Percentiles rank a stretch among this genome's conserved stretches.
Conservation (phyloP, 2,797 vertebrate genomes). For the Labroides dimidiatus region DNA sequence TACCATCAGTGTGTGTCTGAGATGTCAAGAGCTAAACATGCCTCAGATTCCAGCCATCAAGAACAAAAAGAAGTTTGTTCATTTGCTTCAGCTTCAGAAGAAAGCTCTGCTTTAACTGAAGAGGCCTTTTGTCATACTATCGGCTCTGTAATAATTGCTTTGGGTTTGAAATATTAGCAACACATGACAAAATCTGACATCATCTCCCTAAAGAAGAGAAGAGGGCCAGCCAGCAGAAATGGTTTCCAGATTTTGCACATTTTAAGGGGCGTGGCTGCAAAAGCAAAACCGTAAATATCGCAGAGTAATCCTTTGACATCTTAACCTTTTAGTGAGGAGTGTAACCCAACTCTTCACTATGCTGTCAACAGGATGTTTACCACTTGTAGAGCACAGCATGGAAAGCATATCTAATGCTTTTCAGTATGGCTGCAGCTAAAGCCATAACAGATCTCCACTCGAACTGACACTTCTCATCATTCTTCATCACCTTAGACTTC, state of each 20-base stretch:
- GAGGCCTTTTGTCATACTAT: constrained; percentile 76
- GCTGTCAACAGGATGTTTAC: constrained; percentile 58
- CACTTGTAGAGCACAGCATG: constrained; percentile 6
- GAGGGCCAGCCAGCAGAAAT: constrained; percentile 58
- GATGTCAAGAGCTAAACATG: constrained; percentile 48
- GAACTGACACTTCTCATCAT: neutral
- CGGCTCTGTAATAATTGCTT: constrained; percentile 64
- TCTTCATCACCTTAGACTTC: constrained; percentile 28
- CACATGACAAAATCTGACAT: constrained; percentile 79
- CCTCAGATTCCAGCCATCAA: constrained; percentile 50
- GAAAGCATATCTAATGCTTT: constrained; percentile 22
- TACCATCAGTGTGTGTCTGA: constrained; percentile 19
- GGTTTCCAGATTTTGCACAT: constrained; percentile 74
- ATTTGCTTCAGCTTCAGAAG: constrained; percentile 56
- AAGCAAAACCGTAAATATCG: constrained; percentile 62
- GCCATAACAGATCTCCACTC: constrained; percentile 5
- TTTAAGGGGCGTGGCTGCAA: constrained; percentile 49
- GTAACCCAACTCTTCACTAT: constrained; percentile 43
- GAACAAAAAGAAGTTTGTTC: constrained; percentile 77
- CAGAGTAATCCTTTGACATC: constrained; percentile 47
- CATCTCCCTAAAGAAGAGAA: constrained; percentile 60
- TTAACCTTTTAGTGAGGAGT: constrained; percentile 39
- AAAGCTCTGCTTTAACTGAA: constrained; percentile 41
- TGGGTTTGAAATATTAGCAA: constrained; percentile 75
- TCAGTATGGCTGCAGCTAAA: constrained; percentile 2